Evolutionary conservation across 2,797 vertebrate genomes (phyloP).

Genomic region (Limnodromus scolopaceus): DNA sequence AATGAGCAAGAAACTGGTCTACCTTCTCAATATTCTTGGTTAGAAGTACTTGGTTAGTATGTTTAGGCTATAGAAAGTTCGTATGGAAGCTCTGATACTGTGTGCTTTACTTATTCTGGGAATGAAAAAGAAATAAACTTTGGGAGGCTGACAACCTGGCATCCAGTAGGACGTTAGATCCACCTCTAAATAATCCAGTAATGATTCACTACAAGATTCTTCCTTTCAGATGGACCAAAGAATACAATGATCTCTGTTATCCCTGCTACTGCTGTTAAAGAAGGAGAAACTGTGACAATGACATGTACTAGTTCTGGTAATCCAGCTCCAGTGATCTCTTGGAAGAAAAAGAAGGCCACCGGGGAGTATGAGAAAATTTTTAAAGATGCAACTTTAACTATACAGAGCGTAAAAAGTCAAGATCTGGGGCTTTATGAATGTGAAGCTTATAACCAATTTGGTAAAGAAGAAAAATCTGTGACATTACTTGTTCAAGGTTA

Average conservation of each 20-base stretch:
- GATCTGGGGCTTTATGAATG: constrained; percentile 86
- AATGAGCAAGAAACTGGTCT: not conserved
- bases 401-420: constrained; percentile 67
- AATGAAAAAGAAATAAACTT: not conserved
- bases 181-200: not conserved
- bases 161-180: not conserved
- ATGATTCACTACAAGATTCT: not conserved
- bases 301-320: constrained; percentile 81
- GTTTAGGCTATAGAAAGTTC: not conserved
- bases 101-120: not conserved
- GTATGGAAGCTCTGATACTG: not conserved
- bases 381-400: constrained; percentile 67
- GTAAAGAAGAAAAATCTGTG: constrained; percentile 69
- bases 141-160: not conserved
- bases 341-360: constrained; percentile 67
- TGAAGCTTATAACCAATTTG: constrained; percentile 80
- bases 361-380: constrained; percentile 64
- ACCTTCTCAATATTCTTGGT: not conserved
- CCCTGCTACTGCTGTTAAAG: constrained; percentile 73
- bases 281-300: constrained; percentile 82
- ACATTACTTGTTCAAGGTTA: constrained; percentile 82
- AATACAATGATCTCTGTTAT: constrained; percentile 66
- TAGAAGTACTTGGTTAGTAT: not conserved
- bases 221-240: constrained; percentile 71
- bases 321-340: constrained; percentile 76